phyloP scores from a whole-genome alignment of 2,888 invertebrate genomes.

The Seladonia tumulorum region DNA sequence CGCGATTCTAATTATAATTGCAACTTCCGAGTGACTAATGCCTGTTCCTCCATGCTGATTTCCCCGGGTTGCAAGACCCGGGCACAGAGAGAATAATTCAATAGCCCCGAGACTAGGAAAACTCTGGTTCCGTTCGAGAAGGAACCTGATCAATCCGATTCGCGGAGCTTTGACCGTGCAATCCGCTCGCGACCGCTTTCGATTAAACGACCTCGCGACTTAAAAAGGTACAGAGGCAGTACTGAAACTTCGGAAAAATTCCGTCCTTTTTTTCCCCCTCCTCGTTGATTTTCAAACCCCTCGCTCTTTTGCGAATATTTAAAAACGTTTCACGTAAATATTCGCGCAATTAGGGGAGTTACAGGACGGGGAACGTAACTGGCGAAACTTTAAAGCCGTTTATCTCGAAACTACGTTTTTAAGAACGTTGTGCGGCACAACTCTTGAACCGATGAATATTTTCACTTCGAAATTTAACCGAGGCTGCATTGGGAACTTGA shows the following conservation, averaged over 20 bases:
- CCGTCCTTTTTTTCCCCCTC: neutral
- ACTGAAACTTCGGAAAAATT: neutral
- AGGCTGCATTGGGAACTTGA: no score
- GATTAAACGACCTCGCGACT: neutral
- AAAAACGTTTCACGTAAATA: neutral
- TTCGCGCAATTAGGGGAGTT: neutral
- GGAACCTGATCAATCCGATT: neutral
- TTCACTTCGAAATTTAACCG: neutral
- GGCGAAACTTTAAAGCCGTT: neutral
- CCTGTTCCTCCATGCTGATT: neutral
- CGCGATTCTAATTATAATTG: conserved; percentile 2
- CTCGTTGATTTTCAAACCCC: neutral
- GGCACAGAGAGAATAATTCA: conserved; percentile 4
- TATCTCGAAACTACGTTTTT: neutral
- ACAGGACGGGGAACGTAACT: neutral
- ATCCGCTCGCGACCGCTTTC: neutral
- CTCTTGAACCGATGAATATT: neutral
- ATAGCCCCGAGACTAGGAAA: neutral
- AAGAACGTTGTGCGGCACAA: neutral
- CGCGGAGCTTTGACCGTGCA: neutral
- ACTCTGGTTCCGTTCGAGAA: neutral
- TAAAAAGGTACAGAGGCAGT: neutral
- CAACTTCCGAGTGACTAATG: conserved; percentile 10
- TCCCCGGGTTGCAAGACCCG: neutral
- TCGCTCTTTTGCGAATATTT: neutral